These are phyloP conservation scores for Samia ricini DNA, from an alignment of 1,140 invertebrate genomes.

Conservation along the genomic window DNA sequence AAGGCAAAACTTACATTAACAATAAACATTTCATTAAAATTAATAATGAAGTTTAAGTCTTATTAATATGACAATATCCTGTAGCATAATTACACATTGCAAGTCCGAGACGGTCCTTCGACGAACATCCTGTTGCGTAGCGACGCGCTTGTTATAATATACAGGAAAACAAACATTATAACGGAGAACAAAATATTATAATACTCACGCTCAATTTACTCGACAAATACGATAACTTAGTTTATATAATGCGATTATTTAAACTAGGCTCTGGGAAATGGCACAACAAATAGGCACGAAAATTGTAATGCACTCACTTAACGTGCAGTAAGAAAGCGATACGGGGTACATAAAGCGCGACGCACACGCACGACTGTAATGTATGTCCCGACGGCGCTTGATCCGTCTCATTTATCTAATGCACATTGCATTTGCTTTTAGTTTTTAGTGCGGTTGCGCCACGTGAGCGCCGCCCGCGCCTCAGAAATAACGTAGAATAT, in stretches of 20 bases:
- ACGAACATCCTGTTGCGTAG: neutral
- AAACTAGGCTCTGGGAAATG: neutral
- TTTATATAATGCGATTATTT: conserved; percentile 1
- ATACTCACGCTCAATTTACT: neutral
- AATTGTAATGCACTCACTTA: conserved; percentile 1
- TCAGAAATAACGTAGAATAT: conserved; percentile 76
- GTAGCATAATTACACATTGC: neutral
- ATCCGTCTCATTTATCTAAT: conserved; percentile 22
- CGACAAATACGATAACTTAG: neutral
- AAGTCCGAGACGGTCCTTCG: neutral
- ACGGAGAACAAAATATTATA: neutral
- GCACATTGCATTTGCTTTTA: conserved; percentile 71
- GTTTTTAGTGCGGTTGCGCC: conserved; percentile 72
- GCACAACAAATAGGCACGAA: neutral
- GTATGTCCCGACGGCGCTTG: neutral
- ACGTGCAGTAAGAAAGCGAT: neutral
- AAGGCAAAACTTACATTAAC: neutral
- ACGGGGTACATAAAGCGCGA: too few species aligned
- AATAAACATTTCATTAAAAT: neutral
- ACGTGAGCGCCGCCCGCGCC: conserved; percentile 48
- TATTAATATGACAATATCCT: neutral
- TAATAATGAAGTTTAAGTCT: neutral
- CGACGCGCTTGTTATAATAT: neutral
- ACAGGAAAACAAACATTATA: neutral
- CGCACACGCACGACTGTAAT: neutral